These are phyloP conservation scores for Heterotis niloticus DNA, from an alignment of 2,113 vertebrate species.

Conservation along the genomic window DNA sequence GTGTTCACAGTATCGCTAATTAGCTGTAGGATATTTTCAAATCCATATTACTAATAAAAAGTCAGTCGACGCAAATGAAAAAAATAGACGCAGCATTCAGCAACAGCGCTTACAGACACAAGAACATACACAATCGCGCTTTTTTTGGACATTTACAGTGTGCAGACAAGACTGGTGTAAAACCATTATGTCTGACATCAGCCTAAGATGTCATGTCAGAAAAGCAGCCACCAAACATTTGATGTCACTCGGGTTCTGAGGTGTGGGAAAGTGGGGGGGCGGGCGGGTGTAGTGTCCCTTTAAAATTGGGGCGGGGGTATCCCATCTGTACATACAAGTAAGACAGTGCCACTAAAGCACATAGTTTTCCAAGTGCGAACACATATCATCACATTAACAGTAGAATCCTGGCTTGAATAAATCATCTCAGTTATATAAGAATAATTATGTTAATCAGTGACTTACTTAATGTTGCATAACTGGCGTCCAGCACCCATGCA, in stretches of 20 bases:
- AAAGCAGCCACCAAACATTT: background rate
- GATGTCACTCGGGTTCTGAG: no score
- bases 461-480: conserved; percentile 42
- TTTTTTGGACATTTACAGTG: no score
- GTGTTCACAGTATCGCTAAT: no score
- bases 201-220: conserved; percentile 26
- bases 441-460: conserved; percentile 34
- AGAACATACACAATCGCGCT: no score
- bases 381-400: conserved; percentile 13
- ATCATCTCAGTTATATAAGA: conserved; percentile 38
- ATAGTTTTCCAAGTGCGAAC: background rate
- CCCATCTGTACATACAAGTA: conserved; percentile 44
- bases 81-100: no score
- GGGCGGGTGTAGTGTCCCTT: background rate
- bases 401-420: conserved; percentile 23
- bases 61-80: no score
- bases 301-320: conserved; percentile 28
- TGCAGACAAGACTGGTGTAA: no score
- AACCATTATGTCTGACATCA: no score
- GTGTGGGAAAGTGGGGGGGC: background rate
- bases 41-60: no score
- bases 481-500: conserved; percentile 46
- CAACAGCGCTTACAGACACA: no score
- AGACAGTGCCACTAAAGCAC: background rate
- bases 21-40: no score